Conservation (phyloP, 2,797 vertebrate species). For the Gila robusta region DNA sequence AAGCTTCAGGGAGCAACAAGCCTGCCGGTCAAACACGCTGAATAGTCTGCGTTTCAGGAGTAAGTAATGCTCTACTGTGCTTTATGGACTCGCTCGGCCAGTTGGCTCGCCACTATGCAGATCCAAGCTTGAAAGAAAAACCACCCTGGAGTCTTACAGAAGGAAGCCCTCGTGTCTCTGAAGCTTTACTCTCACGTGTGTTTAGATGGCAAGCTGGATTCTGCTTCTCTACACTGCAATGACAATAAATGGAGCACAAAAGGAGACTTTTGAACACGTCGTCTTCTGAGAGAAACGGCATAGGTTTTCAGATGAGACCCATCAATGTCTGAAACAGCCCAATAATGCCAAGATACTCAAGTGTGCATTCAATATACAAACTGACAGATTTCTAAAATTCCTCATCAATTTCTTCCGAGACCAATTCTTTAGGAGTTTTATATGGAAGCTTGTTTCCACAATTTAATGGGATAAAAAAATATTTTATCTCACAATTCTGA, state of each 20-base stretch:
- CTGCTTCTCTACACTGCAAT: not conserved
- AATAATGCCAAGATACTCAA: not conserved
- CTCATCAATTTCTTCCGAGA: not conserved
- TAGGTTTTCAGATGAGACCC: not conserved
- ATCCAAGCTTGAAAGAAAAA: conserved; percentile 24
- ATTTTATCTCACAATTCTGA: not conserved
- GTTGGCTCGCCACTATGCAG: not conserved
- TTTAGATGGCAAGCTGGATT: not conserved
- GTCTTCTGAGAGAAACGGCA: not conserved
- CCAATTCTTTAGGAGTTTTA: not conserved
- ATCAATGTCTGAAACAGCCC: not conserved
- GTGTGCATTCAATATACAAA: not conserved
- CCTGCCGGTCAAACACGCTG: not conserved
- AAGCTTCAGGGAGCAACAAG: not conserved
- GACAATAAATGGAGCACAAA: not conserved
- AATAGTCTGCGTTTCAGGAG: conserved; percentile 1
- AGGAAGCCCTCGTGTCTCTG: conserved; percentile 12
- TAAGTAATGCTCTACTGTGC: conserved; percentile 9
- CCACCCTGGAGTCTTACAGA: conserved; percentile 17
- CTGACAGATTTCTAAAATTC: not conserved
- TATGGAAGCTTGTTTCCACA: not conserved
- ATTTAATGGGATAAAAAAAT: not conserved
- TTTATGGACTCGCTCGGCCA: conserved; percentile 10
- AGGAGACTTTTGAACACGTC: not conserved
- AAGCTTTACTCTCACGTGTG: not conserved